phyloP scores from a whole-genome alignment of 2,888 invertebrate genomes.

The Eremobia ochroleuca region DNA sequence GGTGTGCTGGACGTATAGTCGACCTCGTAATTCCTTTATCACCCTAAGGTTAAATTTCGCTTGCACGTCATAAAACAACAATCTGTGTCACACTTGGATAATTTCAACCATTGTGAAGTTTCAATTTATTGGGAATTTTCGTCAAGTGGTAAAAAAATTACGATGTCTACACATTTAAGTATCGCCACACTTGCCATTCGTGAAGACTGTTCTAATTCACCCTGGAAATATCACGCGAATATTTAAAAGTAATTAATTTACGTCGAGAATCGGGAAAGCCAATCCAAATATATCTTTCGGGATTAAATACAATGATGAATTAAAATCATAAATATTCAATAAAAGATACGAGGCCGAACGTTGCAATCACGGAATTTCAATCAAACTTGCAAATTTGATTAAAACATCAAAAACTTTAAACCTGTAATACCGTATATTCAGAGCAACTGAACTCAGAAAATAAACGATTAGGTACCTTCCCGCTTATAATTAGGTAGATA shows the following conservation, averaged over 20 bases:
- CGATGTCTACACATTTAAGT: not conserved
- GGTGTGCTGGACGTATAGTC: not conserved
- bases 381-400: conserved; percentile 5
- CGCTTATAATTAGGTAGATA: not conserved
- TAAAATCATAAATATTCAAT: conserved; percentile 11
- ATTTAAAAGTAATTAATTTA: not conserved
- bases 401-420: not conserved
- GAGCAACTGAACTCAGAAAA: not conserved
- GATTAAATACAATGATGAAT: not conserved
- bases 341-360: not conserved
- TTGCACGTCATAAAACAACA: not conserved
- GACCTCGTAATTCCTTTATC: not conserved
- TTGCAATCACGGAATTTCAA: conserved; percentile 11
- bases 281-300: conserved; percentile 1
- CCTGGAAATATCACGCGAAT: not conserved
- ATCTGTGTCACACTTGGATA: not conserved
- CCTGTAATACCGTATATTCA: not conserved
- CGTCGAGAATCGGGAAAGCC: not conserved
- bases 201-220: not conserved
- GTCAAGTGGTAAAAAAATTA: not conserved
- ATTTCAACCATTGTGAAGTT: not conserved
- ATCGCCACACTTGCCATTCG: not conserved
- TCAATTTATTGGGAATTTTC: not conserved
- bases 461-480: not conserved
- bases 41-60: not conserved